These are phyloP conservation scores for Dorcus hopei DNA, from an alignment of 2,888 invertebrate genomes.

Conservation along the genomic window DNA sequence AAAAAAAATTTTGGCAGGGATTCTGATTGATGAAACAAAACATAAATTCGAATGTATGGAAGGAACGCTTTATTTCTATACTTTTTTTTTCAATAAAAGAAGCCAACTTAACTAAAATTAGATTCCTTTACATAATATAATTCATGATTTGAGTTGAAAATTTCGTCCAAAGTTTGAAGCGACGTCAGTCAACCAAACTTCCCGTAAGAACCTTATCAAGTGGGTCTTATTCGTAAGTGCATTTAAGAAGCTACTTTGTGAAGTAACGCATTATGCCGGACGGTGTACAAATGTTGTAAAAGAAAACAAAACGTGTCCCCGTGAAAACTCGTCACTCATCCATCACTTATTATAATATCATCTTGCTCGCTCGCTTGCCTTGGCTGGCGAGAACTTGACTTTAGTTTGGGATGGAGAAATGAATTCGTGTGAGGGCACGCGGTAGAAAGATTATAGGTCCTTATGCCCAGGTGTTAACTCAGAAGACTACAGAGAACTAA, in stretches of 20 bases:
- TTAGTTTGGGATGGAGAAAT: conserved; percentile 16
- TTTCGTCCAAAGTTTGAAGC: background rate
- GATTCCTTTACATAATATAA: no score
- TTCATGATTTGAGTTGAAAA: background rate
- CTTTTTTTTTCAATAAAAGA: no score
- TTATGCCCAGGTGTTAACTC: conserved; percentile 41
- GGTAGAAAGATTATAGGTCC: conserved; percentile 35
- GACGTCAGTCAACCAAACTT: background rate
- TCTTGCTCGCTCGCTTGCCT: conserved; percentile 1
- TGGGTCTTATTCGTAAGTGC: conserved; percentile 17
- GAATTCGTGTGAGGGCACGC: conserved; percentile 37
- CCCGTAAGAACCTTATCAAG: conserved; percentile 22
- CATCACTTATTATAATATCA: conserved; percentile 7
- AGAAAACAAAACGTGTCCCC: conserved; percentile 27
- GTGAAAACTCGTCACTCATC: conserved; percentile 14
- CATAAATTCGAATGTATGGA: no score
- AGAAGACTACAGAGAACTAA: conserved; percentile 25
- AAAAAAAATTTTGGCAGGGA: no score
- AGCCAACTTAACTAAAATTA: no score
- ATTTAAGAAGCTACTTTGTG: conserved; percentile 30
- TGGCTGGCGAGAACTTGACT: conserved; percentile 5
- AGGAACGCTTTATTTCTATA: no score
- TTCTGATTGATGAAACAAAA: no score
- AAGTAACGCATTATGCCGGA: conserved; percentile 29
- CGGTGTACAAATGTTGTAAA: conserved; percentile 30